phyloP scores from a whole-genome alignment of 2,888 invertebrate species.

The Alloplasta piceator region DNA sequence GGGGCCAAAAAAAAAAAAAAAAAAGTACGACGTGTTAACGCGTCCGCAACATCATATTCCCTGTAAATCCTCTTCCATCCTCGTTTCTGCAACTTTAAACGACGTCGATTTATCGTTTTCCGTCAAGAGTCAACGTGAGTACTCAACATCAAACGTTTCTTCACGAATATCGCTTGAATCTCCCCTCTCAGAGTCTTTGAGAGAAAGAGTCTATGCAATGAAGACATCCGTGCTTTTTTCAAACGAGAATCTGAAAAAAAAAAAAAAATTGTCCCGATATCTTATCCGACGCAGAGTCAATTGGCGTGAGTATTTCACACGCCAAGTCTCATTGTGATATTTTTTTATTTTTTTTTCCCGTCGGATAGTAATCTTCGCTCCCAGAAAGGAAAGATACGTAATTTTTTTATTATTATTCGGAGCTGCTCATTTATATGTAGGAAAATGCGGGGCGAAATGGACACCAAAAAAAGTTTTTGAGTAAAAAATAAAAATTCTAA shows the following conservation, averaged over 20 bases:
- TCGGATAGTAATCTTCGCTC: too few relatives aligned
- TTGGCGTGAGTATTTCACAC: constrained; percentile 42
- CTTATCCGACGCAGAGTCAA: constrained; percentile 35
- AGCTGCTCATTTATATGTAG: constrained; percentile 23
- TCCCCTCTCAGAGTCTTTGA: constrained; percentile 15
- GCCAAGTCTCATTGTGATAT: constrained; percentile 39
- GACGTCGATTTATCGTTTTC: constrained; percentile 76
- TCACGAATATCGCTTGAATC: constrained; percentile 15
- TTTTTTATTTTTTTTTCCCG: constrained; percentile 39
- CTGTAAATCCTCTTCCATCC: constrained; percentile 69
- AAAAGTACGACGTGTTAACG: constrained; percentile 73
- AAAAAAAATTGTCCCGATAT: constrained; percentile 22
- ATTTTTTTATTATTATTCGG: constrained; percentile 55
- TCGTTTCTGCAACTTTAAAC: constrained; percentile 63
- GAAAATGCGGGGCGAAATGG: too few relatives aligned
- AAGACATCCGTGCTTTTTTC: constrained; percentile 37
- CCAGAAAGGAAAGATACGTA: constrained; percentile 27
- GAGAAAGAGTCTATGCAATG: constrained; percentile 1
- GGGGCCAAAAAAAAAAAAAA: constrained; percentile 31
- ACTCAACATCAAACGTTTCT: constrained; percentile 72
- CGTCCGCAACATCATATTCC: constrained; percentile 76
- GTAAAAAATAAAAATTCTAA: too few relatives aligned
- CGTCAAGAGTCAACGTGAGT: constrained; percentile 71
- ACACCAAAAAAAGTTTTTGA: too few relatives aligned
- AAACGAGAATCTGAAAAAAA: constrained; percentile 18